Conservation (phyloP, 2,113 vertebrate species). For the Chlorodrepanis virens region DNA sequence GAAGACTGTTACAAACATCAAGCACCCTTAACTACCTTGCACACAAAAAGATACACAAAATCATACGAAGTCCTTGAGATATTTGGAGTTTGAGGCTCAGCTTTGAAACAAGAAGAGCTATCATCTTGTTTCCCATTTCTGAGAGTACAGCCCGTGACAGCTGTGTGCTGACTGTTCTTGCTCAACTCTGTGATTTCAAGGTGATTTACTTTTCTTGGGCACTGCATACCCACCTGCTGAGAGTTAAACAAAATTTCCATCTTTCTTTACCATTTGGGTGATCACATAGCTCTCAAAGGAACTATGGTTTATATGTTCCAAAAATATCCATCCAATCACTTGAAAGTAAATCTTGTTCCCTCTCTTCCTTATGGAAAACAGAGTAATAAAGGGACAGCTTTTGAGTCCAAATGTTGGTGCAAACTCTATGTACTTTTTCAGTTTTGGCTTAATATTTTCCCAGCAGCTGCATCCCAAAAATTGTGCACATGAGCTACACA, state of each 20-base stretch:
- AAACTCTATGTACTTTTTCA: not conserved
- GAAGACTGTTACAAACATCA: not conserved
- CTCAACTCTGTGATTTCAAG: not conserved
- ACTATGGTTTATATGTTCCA: not conserved
- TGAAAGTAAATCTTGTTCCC: not conserved
- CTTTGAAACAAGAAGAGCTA: not conserved
- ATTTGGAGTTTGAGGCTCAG: not conserved
- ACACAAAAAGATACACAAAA: not conserved
- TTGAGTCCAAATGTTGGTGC: not conserved
- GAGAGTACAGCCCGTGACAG: not conserved
- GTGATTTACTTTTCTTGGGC: not conserved
- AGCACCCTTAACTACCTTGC: not conserved
- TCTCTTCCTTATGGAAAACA: not conserved
- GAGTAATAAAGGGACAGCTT: not conserved
- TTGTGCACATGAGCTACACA: not conserved
- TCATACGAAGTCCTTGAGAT: not conserved
- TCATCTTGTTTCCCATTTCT: not conserved
- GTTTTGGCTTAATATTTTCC: not conserved
- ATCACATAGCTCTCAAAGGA: not conserved
- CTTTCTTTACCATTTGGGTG: not conserved
- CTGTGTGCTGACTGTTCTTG: not conserved
- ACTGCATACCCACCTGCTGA: not conserved
- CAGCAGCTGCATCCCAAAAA: conserved; percentile 7
- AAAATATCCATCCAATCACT: not conserved
- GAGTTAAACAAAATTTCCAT: conserved; percentile 9